Percentiles rank a stretch among this genome's conserved stretches.
Conservation (phyloP, 2,797 vertebrate genomes). For the Echiichthys vipera region DNA sequence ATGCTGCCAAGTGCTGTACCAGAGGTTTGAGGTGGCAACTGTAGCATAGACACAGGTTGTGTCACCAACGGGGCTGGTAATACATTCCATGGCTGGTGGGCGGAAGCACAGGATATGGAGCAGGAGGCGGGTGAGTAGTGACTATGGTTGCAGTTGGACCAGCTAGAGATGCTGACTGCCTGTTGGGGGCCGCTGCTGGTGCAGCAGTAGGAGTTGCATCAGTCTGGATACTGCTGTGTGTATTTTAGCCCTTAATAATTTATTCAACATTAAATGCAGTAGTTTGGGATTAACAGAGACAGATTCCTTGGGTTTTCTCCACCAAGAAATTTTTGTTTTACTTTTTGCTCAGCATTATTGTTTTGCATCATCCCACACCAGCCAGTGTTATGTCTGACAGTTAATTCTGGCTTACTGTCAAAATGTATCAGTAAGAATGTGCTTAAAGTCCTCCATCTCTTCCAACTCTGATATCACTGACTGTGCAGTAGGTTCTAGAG, state of each 20-base stretch:
- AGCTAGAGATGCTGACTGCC: too few relatives aligned
- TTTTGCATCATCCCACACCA: constrained; percentile 9
- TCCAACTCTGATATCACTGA: not conserved
- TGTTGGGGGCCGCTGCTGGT: too few relatives aligned
- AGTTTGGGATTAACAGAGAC: not conserved
- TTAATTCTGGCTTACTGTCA: constrained; percentile 12
- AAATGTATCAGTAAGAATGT: not conserved
- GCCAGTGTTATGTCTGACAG: not conserved
- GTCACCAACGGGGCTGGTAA: too few relatives aligned
- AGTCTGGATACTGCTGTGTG: not conserved
- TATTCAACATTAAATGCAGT: not conserved
- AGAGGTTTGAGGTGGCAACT: too few relatives aligned
- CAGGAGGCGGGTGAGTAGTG: too few relatives aligned
- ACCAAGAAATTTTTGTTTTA: not conserved
- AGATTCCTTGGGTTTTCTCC: not conserved
- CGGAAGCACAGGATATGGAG: too few relatives aligned
- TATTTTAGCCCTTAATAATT: not conserved
- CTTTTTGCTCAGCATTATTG: constrained; percentile 44
- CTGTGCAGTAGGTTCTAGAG: constrained; percentile 2
- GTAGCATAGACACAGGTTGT: too few relatives aligned
- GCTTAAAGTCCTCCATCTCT: constrained; percentile 3
- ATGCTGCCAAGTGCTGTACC: too few relatives aligned
- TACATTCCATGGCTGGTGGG: too few relatives aligned
- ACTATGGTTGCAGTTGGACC: too few relatives aligned
- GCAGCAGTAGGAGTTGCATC: too few relatives aligned